A percentile compares a stretch with the other conserved stretches of the same genome.
Evolutionary conservation across 2,888 invertebrate species (phyloP).

Genomic region (Caenorhabditis japonica): DNA sequence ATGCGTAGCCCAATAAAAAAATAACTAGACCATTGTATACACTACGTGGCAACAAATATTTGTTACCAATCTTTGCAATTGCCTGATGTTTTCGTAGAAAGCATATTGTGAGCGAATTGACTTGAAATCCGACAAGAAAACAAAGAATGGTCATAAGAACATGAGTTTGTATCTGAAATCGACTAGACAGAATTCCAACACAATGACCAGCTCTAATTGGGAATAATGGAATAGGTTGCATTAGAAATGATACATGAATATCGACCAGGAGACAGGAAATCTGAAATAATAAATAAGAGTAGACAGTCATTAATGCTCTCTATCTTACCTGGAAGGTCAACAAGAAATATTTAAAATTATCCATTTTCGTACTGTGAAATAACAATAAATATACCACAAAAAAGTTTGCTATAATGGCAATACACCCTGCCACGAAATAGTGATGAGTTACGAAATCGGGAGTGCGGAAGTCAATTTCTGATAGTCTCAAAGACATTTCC

Average conservation of each 20-base stretch:
- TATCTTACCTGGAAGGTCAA: neutral
- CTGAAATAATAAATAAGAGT: constrained; percentile 10
- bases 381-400: constrained; percentile 19
- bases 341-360: neutral
- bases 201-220: constrained; percentile 23
- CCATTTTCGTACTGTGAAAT: neutral
- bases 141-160: constrained; percentile 2
- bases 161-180: neutral
- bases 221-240: constrained; percentile 21
- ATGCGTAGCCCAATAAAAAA: neutral
- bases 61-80: neutral
- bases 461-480: constrained; percentile 11
- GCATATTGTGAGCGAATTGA: constrained; percentile 20
- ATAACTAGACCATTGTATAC: neutral
- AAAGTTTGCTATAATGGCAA: constrained; percentile 5
- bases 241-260: constrained; percentile 8
- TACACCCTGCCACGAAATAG: constrained; percentile 10
- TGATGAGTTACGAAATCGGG: constrained; percentile 19
- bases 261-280: neutral
- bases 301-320: no score
- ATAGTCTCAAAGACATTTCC: no score
- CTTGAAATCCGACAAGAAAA: constrained; percentile 7
- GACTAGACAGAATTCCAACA: constrained; percentile 5
- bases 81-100: constrained; percentile 21
- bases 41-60: neutral